Evolutionary conservation across 2,113 vertebrate species (phyloP), one percentile per base, ranked within the genome.

Genomic region (Procavia capensis): DNA sequence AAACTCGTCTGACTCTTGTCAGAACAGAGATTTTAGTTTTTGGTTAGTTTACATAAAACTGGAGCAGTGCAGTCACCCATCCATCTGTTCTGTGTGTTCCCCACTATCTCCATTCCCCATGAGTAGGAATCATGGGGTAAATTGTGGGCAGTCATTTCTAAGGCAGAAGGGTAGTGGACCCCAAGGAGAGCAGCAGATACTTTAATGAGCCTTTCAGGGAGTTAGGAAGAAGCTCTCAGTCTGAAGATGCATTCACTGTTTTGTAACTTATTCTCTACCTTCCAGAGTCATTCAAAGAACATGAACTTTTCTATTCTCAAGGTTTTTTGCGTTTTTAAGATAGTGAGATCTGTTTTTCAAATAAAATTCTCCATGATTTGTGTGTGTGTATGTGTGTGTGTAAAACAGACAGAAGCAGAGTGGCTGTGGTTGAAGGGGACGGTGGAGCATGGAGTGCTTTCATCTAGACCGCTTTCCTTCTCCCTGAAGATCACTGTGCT

Each of bases 1-100:
- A 96, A 61, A 97, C 85, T 57, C 94, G 57, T 45, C 74, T 6
- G 2, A 57, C 64, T 96, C 85, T 83, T 47, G 7, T 84, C 89
- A 89, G 54, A 88, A 50, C 29, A 66, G 80, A 59, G 43, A 68
- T 94, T 76, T 92, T 92, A 76, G 87, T 95, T 95, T 93, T 95
- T 95, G 61, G 6, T 1, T 0, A 91, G 41, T 96, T 95, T 94
- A 59, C 61, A 24, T 6, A 66, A 93, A 94, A 83, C 80, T 19
- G 14, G 11, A 54, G 39, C 72, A 24, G 59, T 59, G 93, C 94
- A 85, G 61, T 50, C 16, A 43, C 10, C 64, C 72, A 81, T 82
- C 43, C 36, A 29, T 84, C 45, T 63, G 25, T 27, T 75, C 31
- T 74, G 5, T 41, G 29, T 54, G 59, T 11, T 34, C 72, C 22